These are phyloP conservation scores for Drosophila kanapiae DNA, from an alignment of 1,140 invertebrate genomes.

Conservation along the genomic window DNA sequence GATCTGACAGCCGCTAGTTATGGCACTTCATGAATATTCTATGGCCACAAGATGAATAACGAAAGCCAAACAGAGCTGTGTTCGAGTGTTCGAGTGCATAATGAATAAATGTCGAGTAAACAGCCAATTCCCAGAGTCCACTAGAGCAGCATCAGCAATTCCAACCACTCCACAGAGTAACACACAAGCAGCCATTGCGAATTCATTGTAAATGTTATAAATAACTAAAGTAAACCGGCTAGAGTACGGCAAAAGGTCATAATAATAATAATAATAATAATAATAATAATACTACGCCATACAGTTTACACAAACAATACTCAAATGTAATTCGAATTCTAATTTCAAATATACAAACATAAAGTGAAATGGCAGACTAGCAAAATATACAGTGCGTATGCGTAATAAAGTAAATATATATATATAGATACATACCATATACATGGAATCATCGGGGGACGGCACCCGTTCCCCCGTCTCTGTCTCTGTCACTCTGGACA, in stretches of 20 bases:
- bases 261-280: conserved; percentile 33
- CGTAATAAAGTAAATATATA: conserved; percentile 64
- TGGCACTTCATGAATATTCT: conserved; percentile 70
- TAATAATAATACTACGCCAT: conserved; percentile 55
- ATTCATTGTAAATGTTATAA: conserved; percentile 81
- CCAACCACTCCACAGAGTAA: conserved; percentile 3
- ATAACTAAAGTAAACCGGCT: conserved; percentile 70
- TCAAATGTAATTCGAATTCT: conserved; percentile 64
- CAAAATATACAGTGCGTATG: conserved; percentile 77
- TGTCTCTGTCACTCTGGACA: conserved; percentile 56
- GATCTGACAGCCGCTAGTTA: conserved; percentile 39
- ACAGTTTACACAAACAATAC: conserved; percentile 60
- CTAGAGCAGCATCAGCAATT: conserved; percentile 16
- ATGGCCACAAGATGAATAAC: conserved; percentile 59
- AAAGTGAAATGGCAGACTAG: conserved; percentile 66
- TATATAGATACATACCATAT: conserved; percentile 18
- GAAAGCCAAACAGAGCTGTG: conserved; percentile 34
- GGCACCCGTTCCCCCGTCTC: conserved; percentile 33
- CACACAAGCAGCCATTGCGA: conserved; percentile 59
- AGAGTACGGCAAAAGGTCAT: conserved; percentile 35
- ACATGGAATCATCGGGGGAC: conserved; percentile 35
- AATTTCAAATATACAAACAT: conserved; percentile 64
- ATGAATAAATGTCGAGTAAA: conserved; percentile 77
- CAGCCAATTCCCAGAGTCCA: conserved; percentile 30
- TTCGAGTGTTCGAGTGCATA: conserved; percentile 60